Evolutionary conservation across 2,113 vertebrate genomes (phyloP).

Genomic region (Octodon degus): DNA sequence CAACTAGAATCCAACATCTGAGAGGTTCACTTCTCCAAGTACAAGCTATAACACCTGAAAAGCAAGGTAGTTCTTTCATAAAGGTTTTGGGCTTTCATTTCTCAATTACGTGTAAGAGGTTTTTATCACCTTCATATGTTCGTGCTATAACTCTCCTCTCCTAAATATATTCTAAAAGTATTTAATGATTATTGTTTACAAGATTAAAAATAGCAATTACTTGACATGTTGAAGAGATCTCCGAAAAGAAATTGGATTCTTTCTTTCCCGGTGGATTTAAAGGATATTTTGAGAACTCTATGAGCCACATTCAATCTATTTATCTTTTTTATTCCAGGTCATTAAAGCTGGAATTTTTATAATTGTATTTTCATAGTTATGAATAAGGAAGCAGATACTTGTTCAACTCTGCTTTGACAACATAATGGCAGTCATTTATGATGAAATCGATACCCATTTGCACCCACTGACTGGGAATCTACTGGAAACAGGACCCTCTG

Average conservation of each 20-base stretch:
- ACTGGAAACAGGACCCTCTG: background rate
- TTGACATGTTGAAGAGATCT: background rate
- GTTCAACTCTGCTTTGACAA: conserved; percentile 27
- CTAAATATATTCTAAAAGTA: background rate
- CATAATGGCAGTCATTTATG: background rate
- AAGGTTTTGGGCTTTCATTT: background rate
- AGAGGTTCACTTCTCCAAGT: background rate
- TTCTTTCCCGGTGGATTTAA: background rate
- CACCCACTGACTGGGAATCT: background rate
- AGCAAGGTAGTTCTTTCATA: background rate
- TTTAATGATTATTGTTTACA: background rate
- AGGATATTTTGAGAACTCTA: background rate
- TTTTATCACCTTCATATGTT: background rate
- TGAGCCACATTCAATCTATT: background rate
- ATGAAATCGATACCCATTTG: background rate
- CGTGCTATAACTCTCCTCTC: background rate
- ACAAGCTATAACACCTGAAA: background rate
- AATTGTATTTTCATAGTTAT: background rate
- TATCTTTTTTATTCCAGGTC: background rate
- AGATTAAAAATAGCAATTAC: background rate
- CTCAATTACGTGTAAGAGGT: background rate
- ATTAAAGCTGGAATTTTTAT: background rate
- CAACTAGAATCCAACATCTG: background rate
- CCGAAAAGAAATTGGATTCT: background rate
- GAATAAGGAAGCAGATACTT: conserved; percentile 3